Evolutionary conservation across 1,140 invertebrate species (phyloP).

Genomic region (Wiebesia pumilae): DNA sequence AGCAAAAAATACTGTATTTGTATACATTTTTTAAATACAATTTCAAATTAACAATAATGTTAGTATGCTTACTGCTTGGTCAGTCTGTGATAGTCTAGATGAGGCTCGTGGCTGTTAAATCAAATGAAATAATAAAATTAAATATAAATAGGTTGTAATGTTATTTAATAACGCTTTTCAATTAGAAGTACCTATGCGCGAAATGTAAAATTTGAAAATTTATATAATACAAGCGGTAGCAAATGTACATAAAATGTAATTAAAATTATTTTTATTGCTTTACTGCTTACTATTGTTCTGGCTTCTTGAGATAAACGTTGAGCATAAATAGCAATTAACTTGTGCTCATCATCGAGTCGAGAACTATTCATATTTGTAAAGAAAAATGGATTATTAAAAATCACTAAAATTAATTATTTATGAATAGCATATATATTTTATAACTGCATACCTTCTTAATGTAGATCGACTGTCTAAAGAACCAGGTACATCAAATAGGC

Average conservation of each 20-base stretch:
- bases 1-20: constrained; percentile 4
- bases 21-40: neutral
- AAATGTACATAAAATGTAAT: neutral
- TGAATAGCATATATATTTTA: neutral
- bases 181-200: no score
- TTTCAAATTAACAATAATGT: constrained; percentile 5
- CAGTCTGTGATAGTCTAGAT: constrained; percentile 72
- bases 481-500: constrained; percentile 85
- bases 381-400: neutral
- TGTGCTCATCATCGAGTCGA: constrained; percentile 93
- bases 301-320: constrained; percentile 93
- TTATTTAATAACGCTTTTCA: neutral
- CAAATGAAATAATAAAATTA: constrained; percentile 44
- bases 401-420: neutral
- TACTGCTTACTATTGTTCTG: constrained; percentile 84
- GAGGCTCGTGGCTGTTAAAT: constrained; percentile 67
- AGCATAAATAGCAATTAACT: constrained; percentile 96
- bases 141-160: constrained; percentile 15
- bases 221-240: no score
- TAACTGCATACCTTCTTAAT: constrained; percentile 36
- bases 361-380: constrained; percentile 75
- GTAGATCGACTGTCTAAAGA: constrained; percentile 87
- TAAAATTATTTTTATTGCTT: neutral
- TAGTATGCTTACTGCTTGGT: constrained; percentile 68
- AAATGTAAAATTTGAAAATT: no score